phyloP scores from a whole-genome alignment of 2,797 vertebrate genomes.

The Hippopotamyrus pictus region DNA sequence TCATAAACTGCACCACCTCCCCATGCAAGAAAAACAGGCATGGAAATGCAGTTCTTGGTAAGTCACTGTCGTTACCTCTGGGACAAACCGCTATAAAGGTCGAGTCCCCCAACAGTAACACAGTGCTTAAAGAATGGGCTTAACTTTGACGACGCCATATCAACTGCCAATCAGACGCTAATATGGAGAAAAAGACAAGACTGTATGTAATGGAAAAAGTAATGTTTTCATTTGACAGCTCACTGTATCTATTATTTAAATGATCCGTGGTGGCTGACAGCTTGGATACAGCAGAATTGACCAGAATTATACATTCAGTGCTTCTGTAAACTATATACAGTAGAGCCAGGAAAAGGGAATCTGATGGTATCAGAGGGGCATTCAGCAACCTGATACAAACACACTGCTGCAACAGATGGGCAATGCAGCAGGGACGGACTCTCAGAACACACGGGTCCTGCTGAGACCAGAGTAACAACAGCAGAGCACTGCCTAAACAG shows the following conservation, averaged over 20 bases:
- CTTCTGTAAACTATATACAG: background rate
- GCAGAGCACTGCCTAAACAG: background rate
- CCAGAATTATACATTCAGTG: background rate
- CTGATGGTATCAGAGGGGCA: background rate
- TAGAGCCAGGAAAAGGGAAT: background rate
- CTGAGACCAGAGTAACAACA: background rate
- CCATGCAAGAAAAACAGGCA: background rate
- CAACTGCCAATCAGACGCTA: background rate
- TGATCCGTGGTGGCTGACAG: background rate
- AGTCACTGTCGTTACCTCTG: background rate
- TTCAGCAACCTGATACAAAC: background rate
- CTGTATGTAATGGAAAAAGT: background rate
- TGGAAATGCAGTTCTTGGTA: background rate
- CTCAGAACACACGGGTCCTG: background rate
- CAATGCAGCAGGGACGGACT: background rate
- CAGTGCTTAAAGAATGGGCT: background rate
- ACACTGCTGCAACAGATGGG: background rate
- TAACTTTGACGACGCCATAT: background rate
- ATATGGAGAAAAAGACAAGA: background rate
- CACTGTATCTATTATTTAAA: conserved; percentile 10
- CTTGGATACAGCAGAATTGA: conserved; percentile 1
- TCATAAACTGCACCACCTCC: background rate
- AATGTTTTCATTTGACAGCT: background rate
- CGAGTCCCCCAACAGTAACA: background rate
- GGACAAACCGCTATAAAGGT: background rate